Evolutionary conservation across 2,797 vertebrate genomes (phyloP).

Genomic region (Falco columbarius): DNA sequence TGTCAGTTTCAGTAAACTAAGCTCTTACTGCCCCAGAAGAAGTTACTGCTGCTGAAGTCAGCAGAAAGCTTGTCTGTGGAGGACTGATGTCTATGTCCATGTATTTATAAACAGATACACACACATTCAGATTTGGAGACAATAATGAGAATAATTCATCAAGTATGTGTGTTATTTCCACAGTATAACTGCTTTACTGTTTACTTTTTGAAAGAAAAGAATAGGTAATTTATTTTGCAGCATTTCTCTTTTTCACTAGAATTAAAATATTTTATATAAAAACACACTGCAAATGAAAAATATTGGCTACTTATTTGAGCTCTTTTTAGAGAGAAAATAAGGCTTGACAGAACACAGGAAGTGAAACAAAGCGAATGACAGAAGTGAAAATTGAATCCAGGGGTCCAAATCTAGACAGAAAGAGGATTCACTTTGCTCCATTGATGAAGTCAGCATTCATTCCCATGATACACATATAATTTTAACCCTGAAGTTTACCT

Average conservation of each 20-base stretch:
- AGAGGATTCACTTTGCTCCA: neutral
- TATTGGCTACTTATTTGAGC: neutral
- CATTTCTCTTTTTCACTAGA: neutral
- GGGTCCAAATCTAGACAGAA: neutral
- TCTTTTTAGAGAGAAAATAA: neutral
- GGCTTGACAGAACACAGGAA: neutral
- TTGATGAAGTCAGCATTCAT: rapidly evolving
- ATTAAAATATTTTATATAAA: neutral
- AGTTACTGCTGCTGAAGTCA: neutral
- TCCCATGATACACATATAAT: rapidly evolving
- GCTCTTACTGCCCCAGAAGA: neutral
- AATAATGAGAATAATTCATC: neutral
- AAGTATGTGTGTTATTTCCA: neutral
- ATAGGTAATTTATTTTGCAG: neutral
- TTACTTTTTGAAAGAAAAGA: neutral
- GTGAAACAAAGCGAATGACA: neutral
- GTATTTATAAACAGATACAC: neutral
- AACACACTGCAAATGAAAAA: neutral
- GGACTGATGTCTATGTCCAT: neutral
- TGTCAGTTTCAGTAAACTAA: neutral
- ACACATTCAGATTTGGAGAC: neutral
- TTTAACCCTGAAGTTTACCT: neutral
- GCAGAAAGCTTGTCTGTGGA: neutral
- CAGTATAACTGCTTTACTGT: neutral
- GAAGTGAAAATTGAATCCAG: neutral